Conservation (phyloP, 1,140 invertebrate genomes). For the Pseudomyrmex flavicornis region DNA sequence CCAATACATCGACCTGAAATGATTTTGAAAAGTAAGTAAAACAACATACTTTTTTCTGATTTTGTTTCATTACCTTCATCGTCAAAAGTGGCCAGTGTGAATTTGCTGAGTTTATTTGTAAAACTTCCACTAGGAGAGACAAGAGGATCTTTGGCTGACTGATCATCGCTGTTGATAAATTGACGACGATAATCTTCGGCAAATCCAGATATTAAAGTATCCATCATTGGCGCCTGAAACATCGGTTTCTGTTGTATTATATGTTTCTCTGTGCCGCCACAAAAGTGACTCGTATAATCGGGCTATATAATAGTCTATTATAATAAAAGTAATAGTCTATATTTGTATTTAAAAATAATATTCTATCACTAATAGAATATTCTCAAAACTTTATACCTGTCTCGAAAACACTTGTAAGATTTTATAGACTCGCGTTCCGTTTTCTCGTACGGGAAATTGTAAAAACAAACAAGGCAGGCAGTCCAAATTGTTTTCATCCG, state of each 20-base stretch:
- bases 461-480: slow-evolving; percentile 95
- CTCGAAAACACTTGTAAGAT: slow-evolving; percentile 95
- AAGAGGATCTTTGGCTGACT: slow-evolving; percentile 84
- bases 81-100: slow-evolving; percentile 95
- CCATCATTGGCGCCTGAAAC: slow-evolving; percentile 93
- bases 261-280: too few species aligned
- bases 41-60: neutral
- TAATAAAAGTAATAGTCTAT: slow-evolving; percentile 30
- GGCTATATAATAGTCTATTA: neutral
- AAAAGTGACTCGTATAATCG: too few species aligned
- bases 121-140: slow-evolving; percentile 85
- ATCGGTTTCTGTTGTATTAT: neutral
- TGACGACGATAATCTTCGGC: slow-evolving; percentile 89
- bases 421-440: slow-evolving; percentile 93
- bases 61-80: slow-evolving; percentile 88
- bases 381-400: slow-evolving; percentile 85
- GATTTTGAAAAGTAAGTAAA: slow-evolving; percentile 43
- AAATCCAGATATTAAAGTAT: slow-evolving; percentile 94
- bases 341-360: neutral
- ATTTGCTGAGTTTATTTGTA: slow-evolving; percentile 94
- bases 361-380: neutral
- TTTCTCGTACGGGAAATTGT: slow-evolving; percentile 94
- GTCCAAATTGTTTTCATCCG: slow-evolving; percentile 93
- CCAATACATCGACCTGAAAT: slow-evolving; percentile 89
- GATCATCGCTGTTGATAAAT: slow-evolving; percentile 78